Evolutionary conservation across 1,140 invertebrate genomes (phyloP).

Genomic region (Trichoplusia ni): DNA sequence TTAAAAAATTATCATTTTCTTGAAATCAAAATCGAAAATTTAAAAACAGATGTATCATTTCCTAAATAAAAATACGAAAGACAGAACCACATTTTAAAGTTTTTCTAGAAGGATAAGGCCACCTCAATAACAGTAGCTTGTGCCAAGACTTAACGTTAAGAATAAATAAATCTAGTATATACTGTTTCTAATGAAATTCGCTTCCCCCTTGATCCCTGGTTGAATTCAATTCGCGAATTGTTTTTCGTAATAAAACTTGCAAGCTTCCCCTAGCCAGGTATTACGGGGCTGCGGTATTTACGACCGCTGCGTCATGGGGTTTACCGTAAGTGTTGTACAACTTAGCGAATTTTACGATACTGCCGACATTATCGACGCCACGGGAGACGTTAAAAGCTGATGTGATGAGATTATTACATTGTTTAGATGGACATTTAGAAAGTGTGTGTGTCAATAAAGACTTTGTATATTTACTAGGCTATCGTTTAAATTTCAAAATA

Average conservation of each 20-base stretch:
- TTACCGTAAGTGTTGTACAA: constrained; percentile 31
- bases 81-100: neutral
- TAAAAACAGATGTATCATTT: too few species aligned
- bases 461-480: too few species aligned
- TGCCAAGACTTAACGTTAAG: neutral
- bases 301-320: constrained; percentile 51
- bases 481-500: too few species aligned
- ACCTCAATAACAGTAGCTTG: neutral
- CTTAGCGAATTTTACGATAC: constrained; percentile 20
- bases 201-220: neutral
- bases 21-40: too few species aligned
- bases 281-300: too few species aligned
- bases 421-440: neutral
- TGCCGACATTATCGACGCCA: constrained; percentile 11
- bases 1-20: too few species aligned
- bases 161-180: constrained; percentile 12
- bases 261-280: neutral
- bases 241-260: constrained; percentile 12
- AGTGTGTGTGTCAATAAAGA: neutral
- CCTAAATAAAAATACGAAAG: too few species aligned
- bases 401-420: constrained; percentile 1
- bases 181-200: neutral
- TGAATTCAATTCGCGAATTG: constrained; percentile 22
- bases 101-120: neutral
- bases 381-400: constrained; percentile 14